These are phyloP conservation scores for Petrophora chlorosata DNA, from an alignment of 2,888 invertebrate species.

Conservation along the genomic window DNA sequence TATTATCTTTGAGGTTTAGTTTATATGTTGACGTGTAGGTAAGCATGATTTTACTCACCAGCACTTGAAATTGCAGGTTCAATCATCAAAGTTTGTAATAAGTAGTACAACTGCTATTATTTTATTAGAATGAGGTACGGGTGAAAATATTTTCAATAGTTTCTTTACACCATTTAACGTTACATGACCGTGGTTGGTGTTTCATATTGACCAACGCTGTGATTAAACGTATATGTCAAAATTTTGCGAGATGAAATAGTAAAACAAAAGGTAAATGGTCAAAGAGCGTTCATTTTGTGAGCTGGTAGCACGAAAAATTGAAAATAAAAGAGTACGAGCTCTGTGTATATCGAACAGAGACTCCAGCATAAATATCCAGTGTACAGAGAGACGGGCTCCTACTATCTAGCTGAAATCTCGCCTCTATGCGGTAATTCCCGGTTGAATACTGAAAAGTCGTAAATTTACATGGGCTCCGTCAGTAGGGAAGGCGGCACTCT, in stretches of 20 bases:
- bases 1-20: too few species aligned
- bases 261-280: constrained; percentile 6
- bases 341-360: constrained; percentile 42
- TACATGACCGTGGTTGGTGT: too few species aligned
- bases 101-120: too few species aligned
- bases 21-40: too few species aligned
- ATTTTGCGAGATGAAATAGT: constrained; percentile 10
- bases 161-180: too few species aligned
- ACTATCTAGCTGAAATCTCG: constrained; percentile 67
- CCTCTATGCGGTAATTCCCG: constrained; percentile 69
- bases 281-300: constrained; percentile 26
- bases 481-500: constrained; percentile 59
- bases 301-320: constrained; percentile 14
- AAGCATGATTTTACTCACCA: too few species aligned
- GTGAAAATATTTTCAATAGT: too few species aligned
- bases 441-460: constrained; percentile 75
- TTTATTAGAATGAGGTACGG: too few species aligned
- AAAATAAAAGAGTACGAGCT: constrained; percentile 30
- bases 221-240: constrained; percentile 18
- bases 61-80: too few species aligned
- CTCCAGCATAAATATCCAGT: constrained; percentile 54
- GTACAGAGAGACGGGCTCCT: constrained; percentile 44
- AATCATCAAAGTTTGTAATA: too few species aligned
- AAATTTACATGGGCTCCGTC: constrained; percentile 72
- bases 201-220: too few species aligned